Percentiles rank a stretch among this genome's conserved stretches.
These are phyloP conservation scores for Caenorhabditis latens DNA, from an alignment of 1,140 invertebrate genomes.

Conservation along the genomic window DNA sequence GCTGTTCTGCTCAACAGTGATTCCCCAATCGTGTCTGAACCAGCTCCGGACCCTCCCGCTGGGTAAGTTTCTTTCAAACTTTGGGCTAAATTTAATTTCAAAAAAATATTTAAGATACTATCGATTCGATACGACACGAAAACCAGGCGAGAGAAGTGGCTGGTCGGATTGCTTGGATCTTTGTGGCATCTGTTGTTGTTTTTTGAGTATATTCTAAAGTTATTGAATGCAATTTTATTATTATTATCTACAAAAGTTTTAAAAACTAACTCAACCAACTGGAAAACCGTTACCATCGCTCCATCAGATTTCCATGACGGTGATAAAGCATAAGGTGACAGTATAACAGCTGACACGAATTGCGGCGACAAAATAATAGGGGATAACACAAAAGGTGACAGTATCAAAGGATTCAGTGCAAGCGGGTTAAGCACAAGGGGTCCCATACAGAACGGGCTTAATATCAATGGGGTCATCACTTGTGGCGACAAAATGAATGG, in stretches of 20 bases:
- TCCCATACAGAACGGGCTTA: constrained; percentile 40
- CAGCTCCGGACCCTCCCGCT: not conserved
- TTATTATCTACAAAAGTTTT: no score
- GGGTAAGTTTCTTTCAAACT: not conserved
- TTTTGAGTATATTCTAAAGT: not conserved
- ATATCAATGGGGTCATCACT: constrained; percentile 67
- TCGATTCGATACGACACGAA: not conserved
- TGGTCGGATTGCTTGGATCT: not conserved
- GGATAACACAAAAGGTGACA: constrained; percentile 67
- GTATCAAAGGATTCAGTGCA: constrained; percentile 22
- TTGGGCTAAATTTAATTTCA: not conserved
- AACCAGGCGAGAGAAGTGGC: not conserved
- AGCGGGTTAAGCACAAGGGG: constrained; percentile 25
- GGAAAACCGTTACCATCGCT: constrained; percentile 19
- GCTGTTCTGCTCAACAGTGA: not conserved
- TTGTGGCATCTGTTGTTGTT: not conserved
- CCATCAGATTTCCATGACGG: constrained; percentile 61
- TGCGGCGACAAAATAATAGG: constrained; percentile 71
- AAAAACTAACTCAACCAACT: constrained; percentile 16
- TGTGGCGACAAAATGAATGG: constrained; percentile 67
- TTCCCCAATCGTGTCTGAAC: not conserved
- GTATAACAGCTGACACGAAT: constrained; percentile 71
- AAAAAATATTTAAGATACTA: not conserved
- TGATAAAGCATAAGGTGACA: constrained; percentile 73
- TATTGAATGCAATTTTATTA: no score